phyloP scores from a whole-genome alignment of 2,888 invertebrate species.

The Melanostoma scalare region DNA sequence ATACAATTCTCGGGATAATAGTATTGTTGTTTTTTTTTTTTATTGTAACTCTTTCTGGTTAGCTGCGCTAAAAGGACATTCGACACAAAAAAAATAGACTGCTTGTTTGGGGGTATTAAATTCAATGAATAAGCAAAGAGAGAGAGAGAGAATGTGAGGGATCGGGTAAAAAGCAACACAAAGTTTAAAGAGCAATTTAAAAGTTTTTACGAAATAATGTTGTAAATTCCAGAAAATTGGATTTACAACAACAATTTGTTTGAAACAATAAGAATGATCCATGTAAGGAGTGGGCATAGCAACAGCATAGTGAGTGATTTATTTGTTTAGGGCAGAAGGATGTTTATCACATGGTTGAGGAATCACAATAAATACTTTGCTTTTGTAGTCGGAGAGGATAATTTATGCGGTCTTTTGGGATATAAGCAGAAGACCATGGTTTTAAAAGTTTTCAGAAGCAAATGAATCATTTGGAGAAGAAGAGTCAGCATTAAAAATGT shows the following conservation, averaged over 20 bases:
- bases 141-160: background rate
- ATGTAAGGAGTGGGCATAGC: background rate
- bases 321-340: conserved; percentile 34
- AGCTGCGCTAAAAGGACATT: conserved; percentile 45
- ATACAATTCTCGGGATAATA: conserved; percentile 49
- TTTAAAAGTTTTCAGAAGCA: no score
- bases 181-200: conserved; percentile 45
- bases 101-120: conserved; percentile 52
- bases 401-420: conserved; percentile 27
- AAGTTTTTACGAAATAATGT: conserved; percentile 21
- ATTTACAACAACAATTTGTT: conserved; percentile 26
- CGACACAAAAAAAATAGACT: conserved; percentile 15
- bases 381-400: background rate
- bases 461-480: no score
- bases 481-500: no score
- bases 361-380: conserved; percentile 16
- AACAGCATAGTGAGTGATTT: background rate
- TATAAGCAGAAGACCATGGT: background rate
- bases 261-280: conserved; percentile 32
- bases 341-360: conserved; percentile 39
- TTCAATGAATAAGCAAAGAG: conserved; percentile 45
- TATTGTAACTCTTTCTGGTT: conserved; percentile 35
- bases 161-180: background rate
- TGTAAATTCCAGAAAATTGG: conserved; percentile 17
- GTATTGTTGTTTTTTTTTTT: conserved; percentile 32